Percentiles rank a stretch among this genome's conserved stretches.
These are phyloP conservation scores for Tachuris rubrigastra DNA, from an alignment of 2,113 vertebrate genomes.

Conservation along the genomic window DNA sequence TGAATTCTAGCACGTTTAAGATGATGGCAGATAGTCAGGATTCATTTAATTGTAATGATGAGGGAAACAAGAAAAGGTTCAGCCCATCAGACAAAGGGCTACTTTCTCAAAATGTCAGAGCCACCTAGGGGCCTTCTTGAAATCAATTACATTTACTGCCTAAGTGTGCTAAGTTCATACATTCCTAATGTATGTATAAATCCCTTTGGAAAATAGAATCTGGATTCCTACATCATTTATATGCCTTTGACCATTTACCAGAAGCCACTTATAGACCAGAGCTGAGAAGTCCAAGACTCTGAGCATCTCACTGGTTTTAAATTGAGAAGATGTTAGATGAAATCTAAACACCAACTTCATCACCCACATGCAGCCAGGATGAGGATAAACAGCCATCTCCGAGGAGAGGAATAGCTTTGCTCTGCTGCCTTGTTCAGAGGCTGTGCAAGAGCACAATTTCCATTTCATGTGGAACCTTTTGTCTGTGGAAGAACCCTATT, in stretches of 20 bases:
- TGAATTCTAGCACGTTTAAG: background rate
- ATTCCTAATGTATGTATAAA: background rate
- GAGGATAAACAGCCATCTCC: background rate
- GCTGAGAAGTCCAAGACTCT: background rate
- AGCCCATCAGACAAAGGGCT: background rate
- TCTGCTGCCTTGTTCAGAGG: background rate
- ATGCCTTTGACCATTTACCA: background rate
- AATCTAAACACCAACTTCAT: background rate
- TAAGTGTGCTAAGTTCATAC: background rate
- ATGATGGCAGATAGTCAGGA: background rate
- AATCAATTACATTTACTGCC: slow-evolving; percentile 17
- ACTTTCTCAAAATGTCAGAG: slow-evolving; percentile 4
- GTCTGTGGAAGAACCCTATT: background rate
- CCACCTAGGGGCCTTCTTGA: background rate
- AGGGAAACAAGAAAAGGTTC: background rate
- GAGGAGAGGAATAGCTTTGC: background rate
- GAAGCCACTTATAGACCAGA: background rate
- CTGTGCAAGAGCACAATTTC: background rate
- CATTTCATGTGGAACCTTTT: background rate
- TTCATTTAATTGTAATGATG: background rate
- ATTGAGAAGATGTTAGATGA: background rate
- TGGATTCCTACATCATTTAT: background rate
- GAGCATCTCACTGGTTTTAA: background rate
- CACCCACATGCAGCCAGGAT: background rate
- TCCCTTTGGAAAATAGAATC: slow-evolving; percentile 17